Evolutionary conservation across 2,888 invertebrate species (phyloP).

Genomic region (Cephalotes varians): DNA sequence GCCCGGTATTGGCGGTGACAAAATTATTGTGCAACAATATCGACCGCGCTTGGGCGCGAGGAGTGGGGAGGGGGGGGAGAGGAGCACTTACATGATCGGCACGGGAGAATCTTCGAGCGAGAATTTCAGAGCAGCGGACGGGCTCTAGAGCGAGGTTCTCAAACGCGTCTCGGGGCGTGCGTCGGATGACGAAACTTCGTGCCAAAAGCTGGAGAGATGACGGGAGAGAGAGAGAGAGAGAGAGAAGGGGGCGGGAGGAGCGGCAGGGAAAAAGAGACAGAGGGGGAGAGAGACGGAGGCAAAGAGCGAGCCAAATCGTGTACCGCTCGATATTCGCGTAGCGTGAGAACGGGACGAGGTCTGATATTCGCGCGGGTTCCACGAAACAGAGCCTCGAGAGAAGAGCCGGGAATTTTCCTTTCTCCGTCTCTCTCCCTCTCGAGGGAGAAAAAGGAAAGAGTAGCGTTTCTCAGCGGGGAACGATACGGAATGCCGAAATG

Average conservation of each 20-base stretch:
- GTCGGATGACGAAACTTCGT: conserved; percentile 66
- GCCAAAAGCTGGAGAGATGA: conserved; percentile 69
- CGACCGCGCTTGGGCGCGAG: neutral
- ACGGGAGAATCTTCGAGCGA: conserved; percentile 11
- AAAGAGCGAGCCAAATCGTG: conserved; percentile 37
- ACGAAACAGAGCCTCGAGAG: neutral
- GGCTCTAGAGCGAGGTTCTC: conserved; percentile 33
- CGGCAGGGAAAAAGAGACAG: neutral
- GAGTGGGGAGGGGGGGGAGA: too few relatives aligned
- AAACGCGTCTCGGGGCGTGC: conserved; percentile 40
- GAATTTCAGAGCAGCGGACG: conserved; percentile 35
- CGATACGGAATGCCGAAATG: conserved; percentile 28
- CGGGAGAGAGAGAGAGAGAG: conserved; percentile 43
- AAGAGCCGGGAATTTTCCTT: conserved; percentile 17
- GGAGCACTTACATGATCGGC: conserved; percentile 13
- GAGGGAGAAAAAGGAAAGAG: neutral
- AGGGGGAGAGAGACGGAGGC: neutral
- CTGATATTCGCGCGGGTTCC: conserved; percentile 28
- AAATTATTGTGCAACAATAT: conserved; percentile 55
- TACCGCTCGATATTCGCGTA: conserved; percentile 71
- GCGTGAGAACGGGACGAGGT: conserved; percentile 47
- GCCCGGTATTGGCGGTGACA: conserved; percentile 17
- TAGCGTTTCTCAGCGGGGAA: neutral
- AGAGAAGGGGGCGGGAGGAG: neutral
- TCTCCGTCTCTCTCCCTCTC: neutral